Percentiles rank a stretch among this genome's conserved stretches.
Conservation (phyloP, 2,113 vertebrate genomes). For the Ophthalmolycus amberensis region DNA sequence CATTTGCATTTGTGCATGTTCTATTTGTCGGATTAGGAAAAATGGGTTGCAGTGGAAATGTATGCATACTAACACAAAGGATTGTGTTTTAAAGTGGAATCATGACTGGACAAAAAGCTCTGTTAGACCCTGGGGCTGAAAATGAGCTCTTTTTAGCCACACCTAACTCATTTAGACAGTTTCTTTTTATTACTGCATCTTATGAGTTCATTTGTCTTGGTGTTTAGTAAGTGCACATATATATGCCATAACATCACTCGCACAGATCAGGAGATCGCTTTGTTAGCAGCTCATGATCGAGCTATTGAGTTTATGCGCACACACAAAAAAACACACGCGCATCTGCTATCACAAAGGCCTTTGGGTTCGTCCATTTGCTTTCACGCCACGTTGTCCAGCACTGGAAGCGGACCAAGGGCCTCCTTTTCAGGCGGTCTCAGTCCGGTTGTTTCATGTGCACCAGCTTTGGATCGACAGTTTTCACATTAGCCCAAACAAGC, state of each 20-base stretch:
- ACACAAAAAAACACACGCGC: not conserved
- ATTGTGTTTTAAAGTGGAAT: not conserved
- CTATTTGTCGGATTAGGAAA: not conserved
- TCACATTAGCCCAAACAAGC: not conserved
- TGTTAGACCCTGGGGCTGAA: not conserved
- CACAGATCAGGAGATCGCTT: not conserved
- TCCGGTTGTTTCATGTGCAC: not conserved
- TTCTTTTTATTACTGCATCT: not conserved
- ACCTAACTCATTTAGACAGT: not conserved
- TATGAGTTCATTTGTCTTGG: not conserved
- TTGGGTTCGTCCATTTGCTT: not conserved
- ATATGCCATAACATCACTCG: not conserved
- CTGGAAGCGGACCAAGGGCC: not conserved
- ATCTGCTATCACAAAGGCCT: not conserved
- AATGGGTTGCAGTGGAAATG: not conserved
- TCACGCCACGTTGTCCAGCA: not conserved
- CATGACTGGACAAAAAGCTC: not conserved
- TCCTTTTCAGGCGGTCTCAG: not conserved
- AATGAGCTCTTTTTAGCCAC: not conserved
- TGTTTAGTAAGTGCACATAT: not conserved
- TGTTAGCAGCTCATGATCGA: not conserved
- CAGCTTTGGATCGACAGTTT: not conserved
- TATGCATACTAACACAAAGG: not conserved
- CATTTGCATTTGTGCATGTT: not conserved
- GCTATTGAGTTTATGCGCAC: not conserved